phyloP scores from a whole-genome alignment of 2,797 vertebrate genomes.

The Morus bassanus region DNA sequence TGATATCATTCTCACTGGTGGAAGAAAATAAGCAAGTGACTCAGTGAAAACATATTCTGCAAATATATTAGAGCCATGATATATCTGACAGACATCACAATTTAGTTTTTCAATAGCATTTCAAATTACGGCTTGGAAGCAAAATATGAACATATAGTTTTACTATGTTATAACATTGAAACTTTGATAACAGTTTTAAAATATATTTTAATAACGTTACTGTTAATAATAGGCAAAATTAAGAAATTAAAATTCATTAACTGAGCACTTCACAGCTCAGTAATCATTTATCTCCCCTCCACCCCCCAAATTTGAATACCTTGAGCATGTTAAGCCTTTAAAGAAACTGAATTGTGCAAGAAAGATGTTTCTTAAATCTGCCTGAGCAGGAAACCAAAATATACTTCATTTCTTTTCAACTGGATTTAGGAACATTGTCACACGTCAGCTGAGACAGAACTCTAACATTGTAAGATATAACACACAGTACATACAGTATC shows the following conservation, averaged over 20 bases:
- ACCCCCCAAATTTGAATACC: neutral
- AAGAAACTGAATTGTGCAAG: neutral
- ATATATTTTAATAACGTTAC: too few relatives aligned
- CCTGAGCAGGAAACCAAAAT: neutral
- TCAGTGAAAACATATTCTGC: neutral
- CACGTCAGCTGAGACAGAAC: neutral
- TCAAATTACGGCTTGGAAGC: neutral
- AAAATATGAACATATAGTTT: neutral
- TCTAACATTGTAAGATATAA: neutral
- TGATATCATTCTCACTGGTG: slow-evolving; percentile 92
- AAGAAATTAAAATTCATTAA: neutral
- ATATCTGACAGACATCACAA: neutral
- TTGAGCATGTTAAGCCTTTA: neutral
- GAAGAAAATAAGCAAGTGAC: neutral
- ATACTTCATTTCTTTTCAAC: neutral
- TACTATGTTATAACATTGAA: neutral
- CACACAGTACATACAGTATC: slow-evolving; percentile 89
- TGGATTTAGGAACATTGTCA: neutral
- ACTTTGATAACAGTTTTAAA: neutral
- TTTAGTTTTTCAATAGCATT: neutral
- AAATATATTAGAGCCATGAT: neutral
- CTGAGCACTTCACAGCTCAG: neutral
- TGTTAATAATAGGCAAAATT: neutral
- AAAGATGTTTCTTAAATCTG: neutral
- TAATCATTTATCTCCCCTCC: too few relatives aligned